These are phyloP conservation scores for Nannospalax galili DNA, from an alignment of 2,113 vertebrate species.

Conservation along the genomic window DNA sequence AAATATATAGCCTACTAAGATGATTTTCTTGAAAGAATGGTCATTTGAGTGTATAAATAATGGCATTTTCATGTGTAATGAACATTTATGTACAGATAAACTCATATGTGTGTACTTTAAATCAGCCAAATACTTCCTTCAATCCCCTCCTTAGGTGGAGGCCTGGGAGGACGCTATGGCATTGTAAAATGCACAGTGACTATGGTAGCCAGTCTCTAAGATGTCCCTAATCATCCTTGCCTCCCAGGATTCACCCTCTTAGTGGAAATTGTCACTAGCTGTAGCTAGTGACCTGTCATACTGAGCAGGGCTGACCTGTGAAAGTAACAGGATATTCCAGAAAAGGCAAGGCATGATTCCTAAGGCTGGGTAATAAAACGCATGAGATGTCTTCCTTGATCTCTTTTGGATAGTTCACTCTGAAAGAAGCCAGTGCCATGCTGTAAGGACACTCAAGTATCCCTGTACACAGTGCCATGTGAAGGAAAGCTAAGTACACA, in stretches of 20 bases:
- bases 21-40: neutral
- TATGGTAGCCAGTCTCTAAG: neutral
- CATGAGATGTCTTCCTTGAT: neutral
- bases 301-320: neutral
- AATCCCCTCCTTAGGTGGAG: neutral
- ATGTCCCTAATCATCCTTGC: no score
- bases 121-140: neutral
- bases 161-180: neutral
- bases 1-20: neutral
- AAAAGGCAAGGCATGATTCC: neutral
- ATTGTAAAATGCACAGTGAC: neutral
- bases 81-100: neutral
- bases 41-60: neutral
- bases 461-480: no score
- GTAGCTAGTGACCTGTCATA: neutral
- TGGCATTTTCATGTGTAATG: neutral
- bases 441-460: neutral
- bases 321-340: neutral
- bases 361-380: neutral
- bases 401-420: neutral
- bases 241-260: neutral
- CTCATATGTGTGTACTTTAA: neutral
- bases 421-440: neutral
- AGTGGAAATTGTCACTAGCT: no score
- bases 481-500: accelerated